These are phyloP conservation scores for Drosophila melanocephala DNA, from an alignment of 2,888 invertebrate genomes.

Conservation along the genomic window DNA sequence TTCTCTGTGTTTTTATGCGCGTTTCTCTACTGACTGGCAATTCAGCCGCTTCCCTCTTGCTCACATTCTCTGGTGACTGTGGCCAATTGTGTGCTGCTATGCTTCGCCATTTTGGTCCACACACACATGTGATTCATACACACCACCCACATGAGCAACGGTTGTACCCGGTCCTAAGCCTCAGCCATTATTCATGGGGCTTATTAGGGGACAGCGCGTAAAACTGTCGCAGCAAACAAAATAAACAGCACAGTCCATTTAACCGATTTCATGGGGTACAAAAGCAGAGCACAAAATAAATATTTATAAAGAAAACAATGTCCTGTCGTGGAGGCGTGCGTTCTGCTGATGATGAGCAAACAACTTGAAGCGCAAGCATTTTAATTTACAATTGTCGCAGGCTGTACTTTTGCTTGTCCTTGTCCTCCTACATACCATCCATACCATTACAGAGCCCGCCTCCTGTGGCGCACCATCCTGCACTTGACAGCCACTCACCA, in stretches of 20 bases:
- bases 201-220: constrained; percentile 72
- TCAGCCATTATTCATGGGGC: constrained; percentile 65
- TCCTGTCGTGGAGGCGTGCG: constrained; percentile 55
- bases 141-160: constrained; percentile 35
- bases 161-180: constrained; percentile 38
- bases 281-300: constrained; percentile 69
- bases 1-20: constrained; percentile 28
- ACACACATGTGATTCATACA: constrained; percentile 40
- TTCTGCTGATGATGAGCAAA: constrained; percentile 74
- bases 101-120: constrained; percentile 44
- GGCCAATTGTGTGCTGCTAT: constrained; percentile 43
- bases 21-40: constrained; percentile 23
- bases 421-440: background rate
- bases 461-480: constrained; percentile 29
- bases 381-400: constrained; percentile 63
- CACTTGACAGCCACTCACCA: constrained; percentile 21
- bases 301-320: constrained; percentile 77
- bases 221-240: constrained; percentile 54
- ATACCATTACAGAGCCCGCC: background rate
- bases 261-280: constrained; percentile 67
- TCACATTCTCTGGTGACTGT: background rate
- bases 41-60: constrained; percentile 2
- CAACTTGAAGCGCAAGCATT: constrained; percentile 54
- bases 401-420: constrained; percentile 36
- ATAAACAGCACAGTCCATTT: constrained; percentile 77